Base-by-base conservation (phyloP, 1,140 invertebrate species). In the Venturia canescens region DNA sequence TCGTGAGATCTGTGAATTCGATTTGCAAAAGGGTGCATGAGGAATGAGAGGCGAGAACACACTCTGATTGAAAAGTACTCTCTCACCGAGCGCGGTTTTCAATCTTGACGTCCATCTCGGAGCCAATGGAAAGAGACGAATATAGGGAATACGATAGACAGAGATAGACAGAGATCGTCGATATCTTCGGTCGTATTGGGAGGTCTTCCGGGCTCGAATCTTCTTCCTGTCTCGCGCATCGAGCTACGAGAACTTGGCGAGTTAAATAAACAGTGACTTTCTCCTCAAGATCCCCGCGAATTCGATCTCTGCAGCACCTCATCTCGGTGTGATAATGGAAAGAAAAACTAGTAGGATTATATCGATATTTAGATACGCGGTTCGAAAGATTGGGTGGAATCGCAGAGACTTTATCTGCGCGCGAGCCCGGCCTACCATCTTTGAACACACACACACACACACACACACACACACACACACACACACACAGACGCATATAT, bases 241-340 rank as follows among this genome's bases (percentile, higher is more conserved):
- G 38, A 44, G 13, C 77, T 72, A 66, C 75, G 60, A 29, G 26
- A 53, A 53, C 81, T 80, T 75, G 80, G 82, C 84, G 38, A 44
- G 38, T 80, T 88, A 85, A 88, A 88, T 88, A 88, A 88, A 88
- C 86, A 87, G 86, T 84, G 86, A 84, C 85, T 88, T 84, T 81
- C 80, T 83, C 85, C 69, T 4, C 38, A n/a, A 72, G 21, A 6
- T 72, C 67, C 18, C 67, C 18, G 21, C 60, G 23, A 66, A 11
- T 66, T 27, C 60, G 23, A 7, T 66, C 60, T 23, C 21, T n/a
- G n/a, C 1, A 66, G 15, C 60, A 66, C 23, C 60, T 66, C 60
- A 15, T 26, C 21, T 26, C 60, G 4, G 1, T 66, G 60, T 66
- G 60, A 66, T 13, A 23, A 66, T 23, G 60, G 60, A 15, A 27